These are phyloP conservation scores for Huso huso DNA, from an alignment of 2,797 vertebrate species.

Conservation along the genomic window DNA sequence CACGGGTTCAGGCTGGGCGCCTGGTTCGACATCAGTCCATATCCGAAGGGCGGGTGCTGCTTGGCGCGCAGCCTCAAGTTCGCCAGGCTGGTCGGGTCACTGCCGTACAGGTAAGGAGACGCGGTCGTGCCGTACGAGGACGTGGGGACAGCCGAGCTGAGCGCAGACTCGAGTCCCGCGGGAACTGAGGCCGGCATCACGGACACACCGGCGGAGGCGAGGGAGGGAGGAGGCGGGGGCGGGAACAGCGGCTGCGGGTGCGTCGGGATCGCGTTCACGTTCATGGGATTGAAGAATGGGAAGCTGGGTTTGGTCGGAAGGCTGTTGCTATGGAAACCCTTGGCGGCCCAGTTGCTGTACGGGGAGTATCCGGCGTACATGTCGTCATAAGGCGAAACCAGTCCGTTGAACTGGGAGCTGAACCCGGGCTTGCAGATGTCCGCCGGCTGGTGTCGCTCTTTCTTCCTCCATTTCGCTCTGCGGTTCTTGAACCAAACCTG, in stretches of 20 bases:
- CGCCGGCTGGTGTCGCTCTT: slow-evolving; percentile 24
- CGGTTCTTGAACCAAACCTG: slow-evolving; percentile 34
- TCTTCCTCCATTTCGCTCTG: slow-evolving; percentile 29
- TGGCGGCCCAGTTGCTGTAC: slow-evolving; percentile 21
- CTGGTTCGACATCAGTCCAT: neutral
- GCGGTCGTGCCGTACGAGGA: slow-evolving; percentile 10
- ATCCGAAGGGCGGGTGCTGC: slow-evolving; percentile 12
- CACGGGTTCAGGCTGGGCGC: neutral
- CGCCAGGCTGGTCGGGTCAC: slow-evolving; percentile 16
- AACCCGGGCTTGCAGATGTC: slow-evolving; percentile 22
- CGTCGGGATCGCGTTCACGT: slow-evolving; percentile 16
- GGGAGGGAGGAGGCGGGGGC: slow-evolving; percentile 4
- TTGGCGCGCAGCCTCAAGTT: slow-evolving; percentile 17
- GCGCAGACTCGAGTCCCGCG: slow-evolving; percentile 14
- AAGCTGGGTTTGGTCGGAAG: slow-evolving; percentile 20
- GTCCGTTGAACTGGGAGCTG: slow-evolving; percentile 1
- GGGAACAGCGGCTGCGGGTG: slow-evolving; percentile 3
- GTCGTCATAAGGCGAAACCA: slow-evolving; percentile 22
- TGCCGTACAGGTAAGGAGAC: slow-evolving; percentile 10
- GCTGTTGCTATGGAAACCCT: slow-evolving; percentile 11
- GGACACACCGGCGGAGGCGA: slow-evolving; percentile 3
- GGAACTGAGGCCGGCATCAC: slow-evolving; percentile 8
- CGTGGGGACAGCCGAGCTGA: neutral
- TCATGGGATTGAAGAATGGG: slow-evolving; percentile 25
- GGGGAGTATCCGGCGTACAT: slow-evolving; percentile 21